Evolutionary conservation across 1,140 invertebrate genomes (phyloP), one percentile per base, ranked within the genome.

Genomic region (Paralvinella palmiformis): DNA sequence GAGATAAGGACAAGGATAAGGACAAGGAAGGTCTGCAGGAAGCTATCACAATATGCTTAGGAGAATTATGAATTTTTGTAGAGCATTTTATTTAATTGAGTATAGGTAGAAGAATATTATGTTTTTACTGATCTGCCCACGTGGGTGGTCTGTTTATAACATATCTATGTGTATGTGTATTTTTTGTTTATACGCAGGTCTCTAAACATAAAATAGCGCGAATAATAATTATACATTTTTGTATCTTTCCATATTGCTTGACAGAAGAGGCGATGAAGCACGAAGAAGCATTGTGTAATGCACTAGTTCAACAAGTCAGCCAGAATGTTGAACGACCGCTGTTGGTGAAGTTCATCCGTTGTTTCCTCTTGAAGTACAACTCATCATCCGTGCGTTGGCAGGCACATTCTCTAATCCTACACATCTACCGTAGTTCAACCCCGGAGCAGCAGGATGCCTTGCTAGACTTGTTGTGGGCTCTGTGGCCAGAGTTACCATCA

Each of bases 371-470:
- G 48, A 94, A 97, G 80, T 95, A 93, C 0, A 96, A 97, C 76
- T 89, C 90, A 5, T 93, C 91, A 0, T 88, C 89, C 58, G 88
- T 96, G 3, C 87, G 96, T 64, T 97, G 94, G 94, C 93, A 96
- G 82, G 92, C 92, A 0, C 96, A 99, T 63, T 69, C 72, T 17
- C 73, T 83, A 13, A 65, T 82, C 7, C 71, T 79, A 56, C 72
- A 77, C 41, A 75, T 81, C 15, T 80, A 78, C 70, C 76, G 91
- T 66, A 82, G 94, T 75, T 92, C 90, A 2, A 71, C 55, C 20
- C 81, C 85, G 44, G 71, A 82, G 0, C 89, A 95, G 69, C 91
- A 94, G 75, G 87, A 90, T 68, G 81, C 83, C 15, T 74, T 97
- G 20, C 81, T 96, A 0, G 89, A 91, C 58, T 81, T 94, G 3